Evolutionary conservation across 2,888 invertebrate species (phyloP).

Genomic region (Drosophila seclusa): DNA sequence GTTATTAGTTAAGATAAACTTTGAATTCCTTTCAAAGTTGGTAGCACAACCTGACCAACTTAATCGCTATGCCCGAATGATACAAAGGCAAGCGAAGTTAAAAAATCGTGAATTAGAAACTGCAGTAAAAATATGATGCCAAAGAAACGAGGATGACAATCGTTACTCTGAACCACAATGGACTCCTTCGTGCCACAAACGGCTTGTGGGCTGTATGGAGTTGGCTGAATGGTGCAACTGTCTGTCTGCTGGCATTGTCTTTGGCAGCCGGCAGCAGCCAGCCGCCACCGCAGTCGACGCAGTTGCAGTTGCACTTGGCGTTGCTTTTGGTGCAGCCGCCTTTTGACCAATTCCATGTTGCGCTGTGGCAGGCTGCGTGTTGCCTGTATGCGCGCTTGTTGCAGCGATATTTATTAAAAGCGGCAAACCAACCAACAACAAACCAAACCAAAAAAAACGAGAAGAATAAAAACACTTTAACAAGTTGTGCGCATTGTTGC

Average conservation of each 20-base stretch:
- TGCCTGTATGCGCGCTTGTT: slow-evolving; percentile 35
- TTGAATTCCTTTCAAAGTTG: neutral
- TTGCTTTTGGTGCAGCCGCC: slow-evolving; percentile 54
- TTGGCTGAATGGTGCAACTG: slow-evolving; percentile 30
- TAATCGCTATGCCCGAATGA: slow-evolving; percentile 5
- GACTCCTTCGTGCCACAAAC: slow-evolving; percentile 28
- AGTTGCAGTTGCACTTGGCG: slow-evolving; percentile 66
- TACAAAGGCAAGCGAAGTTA: neutral
- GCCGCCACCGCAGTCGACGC: slow-evolving; percentile 5
- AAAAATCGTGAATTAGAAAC: slow-evolving; percentile 44
- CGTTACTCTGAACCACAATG: slow-evolving; percentile 14
- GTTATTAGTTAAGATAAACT: neutral
- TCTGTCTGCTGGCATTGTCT: slow-evolving; percentile 66
- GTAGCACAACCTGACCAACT: neutral
- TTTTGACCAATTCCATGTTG: slow-evolving; percentile 48
- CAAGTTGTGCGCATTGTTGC: slow-evolving; percentile 61
- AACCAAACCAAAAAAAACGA: neutral
- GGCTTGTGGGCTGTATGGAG: slow-evolving; percentile 33
- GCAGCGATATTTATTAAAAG: slow-evolving; percentile 43
- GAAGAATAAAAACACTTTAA: slow-evolving; percentile 43
- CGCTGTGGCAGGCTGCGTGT: slow-evolving; percentile 37
- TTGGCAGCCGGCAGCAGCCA: slow-evolving; percentile 27
- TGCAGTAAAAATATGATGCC: slow-evolving; percentile 35
- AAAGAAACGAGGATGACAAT: slow-evolving; percentile 34
- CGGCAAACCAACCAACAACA: slow-evolving; percentile 1